Percentiles rank a stretch among this genome's conserved stretches.
Evolutionary conservation across 2,888 invertebrate genomes (phyloP).

Genomic region (Odontocolon sp.): DNA sequence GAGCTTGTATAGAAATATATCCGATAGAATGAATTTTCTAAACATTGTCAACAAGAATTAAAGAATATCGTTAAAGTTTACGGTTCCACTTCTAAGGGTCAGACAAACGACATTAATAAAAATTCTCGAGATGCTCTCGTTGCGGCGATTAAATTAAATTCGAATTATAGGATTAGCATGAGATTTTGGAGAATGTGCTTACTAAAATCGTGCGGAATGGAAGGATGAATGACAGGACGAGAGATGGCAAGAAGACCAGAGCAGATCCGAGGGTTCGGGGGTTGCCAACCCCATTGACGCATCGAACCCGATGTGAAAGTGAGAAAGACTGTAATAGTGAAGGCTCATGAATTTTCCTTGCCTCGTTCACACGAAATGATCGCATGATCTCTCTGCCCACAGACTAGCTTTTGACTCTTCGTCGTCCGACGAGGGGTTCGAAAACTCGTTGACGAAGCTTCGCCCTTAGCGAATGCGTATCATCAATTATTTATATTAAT

Average conservation of each 20-base stretch:
- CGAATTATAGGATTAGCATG: constrained; percentile 74
- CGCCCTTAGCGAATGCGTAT: constrained; percentile 47
- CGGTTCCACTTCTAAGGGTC: too few relatives aligned
- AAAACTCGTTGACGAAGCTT: constrained; percentile 42
- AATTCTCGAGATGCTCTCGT: not conserved
- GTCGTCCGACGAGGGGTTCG: constrained; percentile 41
- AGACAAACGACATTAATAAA: too few relatives aligned
- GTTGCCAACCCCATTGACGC: constrained; percentile 40
- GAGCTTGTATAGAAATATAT: too few relatives aligned
- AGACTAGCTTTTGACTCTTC: constrained; percentile 43
- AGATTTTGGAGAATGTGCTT: constrained; percentile 39
- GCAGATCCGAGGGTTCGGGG: constrained; percentile 24
- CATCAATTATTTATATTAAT: constrained; percentile 78
- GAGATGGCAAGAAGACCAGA: constrained; percentile 11
- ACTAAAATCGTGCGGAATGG: constrained; percentile 24
- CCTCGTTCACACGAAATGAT: constrained; percentile 58
- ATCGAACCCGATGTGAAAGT: not conserved
- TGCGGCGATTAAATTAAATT: constrained; percentile 76
- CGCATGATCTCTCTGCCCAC: constrained; percentile 46
- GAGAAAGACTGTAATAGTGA: constrained; percentile 20
- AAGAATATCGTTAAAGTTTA: too few relatives aligned
- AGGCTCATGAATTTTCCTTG: constrained; percentile 63
- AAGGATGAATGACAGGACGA: constrained; percentile 2
- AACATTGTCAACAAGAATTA: too few relatives aligned
- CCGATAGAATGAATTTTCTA: too few relatives aligned